These are phyloP conservation scores for Daboia siamensis DNA, from an alignment of 2,113 vertebrate species.

Conservation along the genomic window DNA sequence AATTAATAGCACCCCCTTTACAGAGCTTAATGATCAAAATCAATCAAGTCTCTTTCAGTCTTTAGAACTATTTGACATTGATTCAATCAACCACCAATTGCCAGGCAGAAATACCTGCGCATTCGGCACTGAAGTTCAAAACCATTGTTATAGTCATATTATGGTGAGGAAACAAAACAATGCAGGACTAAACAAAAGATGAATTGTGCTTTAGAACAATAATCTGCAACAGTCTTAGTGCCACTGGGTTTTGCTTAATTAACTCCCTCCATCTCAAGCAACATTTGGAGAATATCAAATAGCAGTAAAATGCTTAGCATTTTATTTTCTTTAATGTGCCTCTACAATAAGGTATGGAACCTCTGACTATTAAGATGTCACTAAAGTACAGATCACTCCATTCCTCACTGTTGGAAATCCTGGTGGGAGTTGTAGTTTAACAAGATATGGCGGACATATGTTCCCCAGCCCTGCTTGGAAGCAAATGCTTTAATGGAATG, in stretches of 20 bases:
- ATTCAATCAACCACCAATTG: slow-evolving; percentile 41
- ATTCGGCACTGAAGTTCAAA: slow-evolving; percentile 38
- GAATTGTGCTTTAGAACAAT: background rate
- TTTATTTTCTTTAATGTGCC: background rate
- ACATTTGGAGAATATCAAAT: background rate
- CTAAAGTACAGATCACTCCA: background rate
- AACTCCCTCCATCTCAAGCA: background rate
- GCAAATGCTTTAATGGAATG: background rate
- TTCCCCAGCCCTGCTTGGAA: background rate
- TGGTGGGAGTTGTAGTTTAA: background rate
- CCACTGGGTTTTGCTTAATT: background rate
- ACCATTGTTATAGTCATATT: background rate
- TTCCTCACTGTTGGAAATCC: background rate
- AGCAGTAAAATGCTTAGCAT: background rate
- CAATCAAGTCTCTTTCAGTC: slow-evolving; percentile 57
- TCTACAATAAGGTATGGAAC: background rate
- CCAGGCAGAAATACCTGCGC: slow-evolving; percentile 45
- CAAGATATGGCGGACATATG: background rate
- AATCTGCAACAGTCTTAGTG: background rate
- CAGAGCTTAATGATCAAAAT: slow-evolving; percentile 56
- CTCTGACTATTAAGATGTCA: background rate
- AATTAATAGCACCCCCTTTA: slow-evolving; percentile 50
- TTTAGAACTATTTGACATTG: slow-evolving; percentile 44
- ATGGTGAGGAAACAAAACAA: slow-evolving; percentile 1
- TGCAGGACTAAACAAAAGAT: background rate